Conservation (phyloP, 2,113 vertebrate genomes). For the Anoplopoma fimbria region DNA sequence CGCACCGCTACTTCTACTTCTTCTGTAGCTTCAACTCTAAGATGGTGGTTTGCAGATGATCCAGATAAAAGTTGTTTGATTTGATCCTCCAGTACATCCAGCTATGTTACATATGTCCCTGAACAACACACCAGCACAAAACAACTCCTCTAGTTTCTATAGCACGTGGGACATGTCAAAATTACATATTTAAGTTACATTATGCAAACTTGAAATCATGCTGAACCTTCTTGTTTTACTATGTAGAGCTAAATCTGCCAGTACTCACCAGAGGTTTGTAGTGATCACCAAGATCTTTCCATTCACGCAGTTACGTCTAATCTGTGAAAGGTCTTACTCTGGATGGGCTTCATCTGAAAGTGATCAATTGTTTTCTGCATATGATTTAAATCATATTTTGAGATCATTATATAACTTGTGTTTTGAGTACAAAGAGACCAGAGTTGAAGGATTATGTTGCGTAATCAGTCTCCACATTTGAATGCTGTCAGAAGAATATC, state of each 20-base stretch:
- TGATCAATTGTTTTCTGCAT: conserved; percentile 48
- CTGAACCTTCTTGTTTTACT: not conserved
- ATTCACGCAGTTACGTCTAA: not conserved
- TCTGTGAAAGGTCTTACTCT: not conserved
- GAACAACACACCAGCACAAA: not conserved
- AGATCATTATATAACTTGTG: conserved; percentile 69
- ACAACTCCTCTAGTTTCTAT: not conserved
- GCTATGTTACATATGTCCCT: not conserved
- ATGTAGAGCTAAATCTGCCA: not conserved
- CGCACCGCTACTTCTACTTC: not conserved
- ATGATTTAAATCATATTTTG: conserved; percentile 60
- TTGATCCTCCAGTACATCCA: not conserved
- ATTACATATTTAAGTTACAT: not conserved
- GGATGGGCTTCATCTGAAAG: conserved; percentile 16
- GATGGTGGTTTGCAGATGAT: not conserved
- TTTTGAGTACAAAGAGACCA: conserved; percentile 57
- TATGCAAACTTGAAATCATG: conserved; percentile 2
- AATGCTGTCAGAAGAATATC: conserved; percentile 68
- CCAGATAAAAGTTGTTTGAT: not conserved
- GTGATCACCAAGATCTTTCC: not conserved
- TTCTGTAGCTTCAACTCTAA: not conserved
- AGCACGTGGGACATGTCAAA: not conserved
- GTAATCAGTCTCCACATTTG: conserved; percentile 68
- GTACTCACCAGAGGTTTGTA: not conserved
- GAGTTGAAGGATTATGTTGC: conserved; percentile 66